Conservation (phyloP, 2,113 vertebrate genomes). For the Thunnus maccoyii region DNA sequence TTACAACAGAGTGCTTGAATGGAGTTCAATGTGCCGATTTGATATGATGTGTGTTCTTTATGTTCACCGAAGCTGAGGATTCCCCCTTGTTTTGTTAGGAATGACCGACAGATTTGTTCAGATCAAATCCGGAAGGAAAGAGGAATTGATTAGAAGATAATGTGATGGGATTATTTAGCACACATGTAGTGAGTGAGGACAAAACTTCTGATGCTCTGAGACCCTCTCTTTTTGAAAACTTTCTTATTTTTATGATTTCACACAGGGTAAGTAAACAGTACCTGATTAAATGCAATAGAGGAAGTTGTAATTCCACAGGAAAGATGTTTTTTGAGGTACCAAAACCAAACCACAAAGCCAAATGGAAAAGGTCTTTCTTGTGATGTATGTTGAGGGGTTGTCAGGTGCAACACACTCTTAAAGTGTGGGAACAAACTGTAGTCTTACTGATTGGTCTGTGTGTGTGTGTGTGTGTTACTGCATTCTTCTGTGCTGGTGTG, state of each 20-base stretch:
- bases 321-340: background rate
- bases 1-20: constrained; percentile 4
- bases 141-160: background rate
- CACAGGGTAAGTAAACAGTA: background rate
- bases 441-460: background rate
- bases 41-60: background rate
- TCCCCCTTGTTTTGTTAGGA: background rate
- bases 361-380: background rate
- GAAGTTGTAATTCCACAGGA: background rate
- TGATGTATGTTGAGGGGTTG: background rate
- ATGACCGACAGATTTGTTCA: background rate
- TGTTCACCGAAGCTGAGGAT: background rate
- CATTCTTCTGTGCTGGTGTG: constrained; percentile 18
- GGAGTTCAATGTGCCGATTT: constrained; percentile 1
- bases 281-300: background rate
- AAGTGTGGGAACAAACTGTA: constrained; percentile 7
- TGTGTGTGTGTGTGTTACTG: background rate
- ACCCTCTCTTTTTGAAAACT: background rate
- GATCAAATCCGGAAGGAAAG: background rate
- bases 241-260: background rate
- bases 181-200: background rate
- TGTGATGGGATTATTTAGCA: background rate
- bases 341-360: background rate
- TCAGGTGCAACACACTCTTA: constrained; percentile 7
- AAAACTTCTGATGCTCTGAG: background rate